phyloP scores from a whole-genome alignment of 1,140 invertebrate genomes.

The Drosophila arawakana region DNA sequence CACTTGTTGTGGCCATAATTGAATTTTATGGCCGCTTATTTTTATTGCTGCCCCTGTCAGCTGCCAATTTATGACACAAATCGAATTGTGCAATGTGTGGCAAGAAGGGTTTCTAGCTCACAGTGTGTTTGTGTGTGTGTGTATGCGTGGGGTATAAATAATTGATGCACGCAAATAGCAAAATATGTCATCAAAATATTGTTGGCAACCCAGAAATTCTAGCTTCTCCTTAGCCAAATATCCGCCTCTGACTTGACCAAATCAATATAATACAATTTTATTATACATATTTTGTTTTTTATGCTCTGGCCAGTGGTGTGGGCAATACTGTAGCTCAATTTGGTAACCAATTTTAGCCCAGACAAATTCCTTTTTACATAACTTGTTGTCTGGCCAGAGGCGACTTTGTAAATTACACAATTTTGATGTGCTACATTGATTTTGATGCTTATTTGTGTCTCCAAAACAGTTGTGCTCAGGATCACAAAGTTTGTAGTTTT shows the following conservation, averaged over 20 bases:
- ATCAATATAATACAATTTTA: slow-evolving; percentile 62
- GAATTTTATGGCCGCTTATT: slow-evolving; percentile 82
- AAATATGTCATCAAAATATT: slow-evolving; percentile 71
- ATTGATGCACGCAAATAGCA: slow-evolving; percentile 77
- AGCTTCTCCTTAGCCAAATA: slow-evolving; percentile 1
- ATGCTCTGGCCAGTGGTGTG: neutral
- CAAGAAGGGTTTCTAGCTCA: slow-evolving; percentile 15
- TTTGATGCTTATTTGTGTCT: too few species aligned
- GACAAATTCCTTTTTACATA: neutral
- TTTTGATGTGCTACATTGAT: too few species aligned
- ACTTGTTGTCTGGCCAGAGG: neutral
- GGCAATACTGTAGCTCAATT: neutral
- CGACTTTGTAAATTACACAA: too few species aligned
- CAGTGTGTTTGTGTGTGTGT: neutral
- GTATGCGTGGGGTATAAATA: slow-evolving; percentile 46
- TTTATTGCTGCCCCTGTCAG: slow-evolving; percentile 69
- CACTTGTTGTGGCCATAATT: slow-evolving; percentile 81
- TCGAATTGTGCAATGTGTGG: slow-evolving; percentile 53
- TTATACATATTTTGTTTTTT: neutral
- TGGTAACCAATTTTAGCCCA: too few species aligned
- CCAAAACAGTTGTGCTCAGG: too few species aligned
- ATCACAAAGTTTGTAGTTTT: too few species aligned
- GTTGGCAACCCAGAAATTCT: slow-evolving; percentile 9
- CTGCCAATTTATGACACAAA: slow-evolving; percentile 79
- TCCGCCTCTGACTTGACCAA: slow-evolving; percentile 33